phyloP scores from a whole-genome alignment of 2,113 vertebrate species.

The Cyanistes caeruleus region DNA sequence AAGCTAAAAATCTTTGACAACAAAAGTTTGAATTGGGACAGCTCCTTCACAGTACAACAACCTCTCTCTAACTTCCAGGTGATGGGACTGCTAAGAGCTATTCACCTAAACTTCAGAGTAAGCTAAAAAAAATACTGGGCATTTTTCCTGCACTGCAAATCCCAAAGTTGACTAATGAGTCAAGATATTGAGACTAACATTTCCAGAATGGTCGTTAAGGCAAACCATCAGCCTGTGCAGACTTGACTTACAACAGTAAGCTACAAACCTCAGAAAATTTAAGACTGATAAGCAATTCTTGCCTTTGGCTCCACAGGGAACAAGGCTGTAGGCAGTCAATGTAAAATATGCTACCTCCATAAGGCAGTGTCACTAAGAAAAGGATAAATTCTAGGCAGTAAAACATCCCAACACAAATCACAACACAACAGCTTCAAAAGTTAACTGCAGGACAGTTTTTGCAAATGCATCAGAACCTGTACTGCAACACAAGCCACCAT shows the following conservation, averaged over 20 bases:
- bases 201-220: neutral
- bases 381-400: neutral
- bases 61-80: neutral
- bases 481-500: neutral
- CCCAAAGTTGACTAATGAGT: neutral
- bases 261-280: neutral
- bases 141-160: neutral
- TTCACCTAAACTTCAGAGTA: neutral
- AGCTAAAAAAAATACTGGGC: neutral
- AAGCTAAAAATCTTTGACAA: neutral
- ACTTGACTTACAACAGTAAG: neutral
- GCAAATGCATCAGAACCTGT: neutral
- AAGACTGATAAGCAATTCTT: neutral
- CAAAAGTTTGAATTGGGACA: neutral
- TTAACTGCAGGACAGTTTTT: neutral
- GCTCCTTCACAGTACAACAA: neutral
- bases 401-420: neutral
- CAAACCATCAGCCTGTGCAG: neutral
- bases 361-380: neutral
- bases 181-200: neutral
- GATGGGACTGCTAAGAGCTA: neutral
- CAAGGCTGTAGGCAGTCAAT: neutral
- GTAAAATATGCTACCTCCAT: neutral
- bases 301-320: neutral
- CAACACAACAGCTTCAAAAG: neutral